Evolutionary conservation across 1,140 invertebrate species (phyloP).

Genomic region (fruit fly (Drosophila melanogaster)): DNA sequence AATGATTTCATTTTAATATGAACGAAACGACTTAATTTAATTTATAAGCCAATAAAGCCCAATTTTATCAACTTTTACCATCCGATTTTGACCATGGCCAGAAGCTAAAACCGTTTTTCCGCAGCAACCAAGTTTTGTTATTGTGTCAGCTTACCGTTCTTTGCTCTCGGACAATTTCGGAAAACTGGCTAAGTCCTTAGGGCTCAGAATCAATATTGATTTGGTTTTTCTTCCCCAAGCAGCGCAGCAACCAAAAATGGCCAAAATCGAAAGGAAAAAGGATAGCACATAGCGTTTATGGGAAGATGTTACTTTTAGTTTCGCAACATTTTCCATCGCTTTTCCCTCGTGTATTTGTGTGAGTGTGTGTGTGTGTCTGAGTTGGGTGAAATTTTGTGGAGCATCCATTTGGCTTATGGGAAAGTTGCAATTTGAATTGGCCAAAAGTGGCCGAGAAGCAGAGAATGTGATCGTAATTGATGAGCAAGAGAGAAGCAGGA

Average conservation of each 20-base stretch:
- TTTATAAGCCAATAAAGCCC: too few relatives aligned
- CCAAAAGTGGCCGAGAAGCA: conserved; percentile 34
- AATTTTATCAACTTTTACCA: neutral
- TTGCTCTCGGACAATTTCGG: conserved; percentile 14
- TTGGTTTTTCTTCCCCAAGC: conserved; percentile 26
- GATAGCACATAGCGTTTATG: conserved; percentile 23
- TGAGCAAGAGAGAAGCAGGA: conserved; percentile 11
- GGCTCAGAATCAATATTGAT: conserved; percentile 50
- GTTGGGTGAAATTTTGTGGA: conserved; percentile 49
- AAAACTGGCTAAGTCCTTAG: conserved; percentile 39
- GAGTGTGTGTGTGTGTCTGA: neutral
- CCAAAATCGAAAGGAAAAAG: neutral
- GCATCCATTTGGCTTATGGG: conserved; percentile 45
- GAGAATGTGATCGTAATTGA: conserved; percentile 41
- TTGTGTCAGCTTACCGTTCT: conserved; percentile 42
- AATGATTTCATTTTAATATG: too few relatives aligned
- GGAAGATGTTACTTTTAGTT: conserved; percentile 43
- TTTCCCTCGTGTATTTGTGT: neutral
- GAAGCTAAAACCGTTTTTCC: conserved; percentile 18
- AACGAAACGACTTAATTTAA: neutral
- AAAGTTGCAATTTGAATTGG: conserved; percentile 51
- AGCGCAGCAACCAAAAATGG: neutral
- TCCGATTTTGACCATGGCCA: neutral
- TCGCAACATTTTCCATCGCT: conserved; percentile 34
- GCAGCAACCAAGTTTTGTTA: conserved; percentile 23